Evolutionary conservation across 2,113 vertebrate species (phyloP), one percentile per base, ranked within the genome.

Genomic region (Aspiorhynchus laticeps): DNA sequence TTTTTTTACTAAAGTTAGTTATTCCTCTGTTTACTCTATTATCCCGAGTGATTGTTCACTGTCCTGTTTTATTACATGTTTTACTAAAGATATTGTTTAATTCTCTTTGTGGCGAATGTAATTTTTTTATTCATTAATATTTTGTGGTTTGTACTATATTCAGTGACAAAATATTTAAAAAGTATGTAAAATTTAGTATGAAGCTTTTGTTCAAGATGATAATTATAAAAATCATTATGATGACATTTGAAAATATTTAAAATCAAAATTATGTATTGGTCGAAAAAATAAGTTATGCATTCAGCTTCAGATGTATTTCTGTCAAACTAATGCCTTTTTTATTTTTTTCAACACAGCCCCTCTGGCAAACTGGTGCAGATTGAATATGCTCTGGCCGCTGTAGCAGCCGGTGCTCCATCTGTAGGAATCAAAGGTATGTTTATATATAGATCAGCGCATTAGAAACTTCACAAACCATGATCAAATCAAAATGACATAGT

Each of bases 341-440:
- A 3, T n/a, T n/a, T n/a, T n/a, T n/a, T n/a, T 1, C 48, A 51
- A 51, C 48, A 8, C 87, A 99, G 98, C 93, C 98, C 98, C 5
- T 99, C 98, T 36, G 98, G 98, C 85, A 99, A 99, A 91, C 95
- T 99, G 93, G 98, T 99, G 73, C 98, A 99, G 95, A 99, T 99
- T 92, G 98, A 99, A 87, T 99, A 99, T 94, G 98, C 98, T 19
- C 94, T 99, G 93, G 97, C 98, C 90, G 98, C 98, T 63, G 98
- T 99, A 88, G 98, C 98, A 91, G 98, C 97, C 88, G 98, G 98
- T 92, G 98, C 98, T 43, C 98, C 98, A 9, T 98, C 98, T 0
- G 98, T 99, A 85, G 98, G 98, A 85, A 99, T 99, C 92, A 99
- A 99, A 98, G 98, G 98, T 99, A 51, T 51, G 48, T 12, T 24